Evolutionary conservation across 2,888 invertebrate genomes (phyloP), one percentile per base, ranked within the genome.

Genomic region (Parnassius glacialis): DNA sequence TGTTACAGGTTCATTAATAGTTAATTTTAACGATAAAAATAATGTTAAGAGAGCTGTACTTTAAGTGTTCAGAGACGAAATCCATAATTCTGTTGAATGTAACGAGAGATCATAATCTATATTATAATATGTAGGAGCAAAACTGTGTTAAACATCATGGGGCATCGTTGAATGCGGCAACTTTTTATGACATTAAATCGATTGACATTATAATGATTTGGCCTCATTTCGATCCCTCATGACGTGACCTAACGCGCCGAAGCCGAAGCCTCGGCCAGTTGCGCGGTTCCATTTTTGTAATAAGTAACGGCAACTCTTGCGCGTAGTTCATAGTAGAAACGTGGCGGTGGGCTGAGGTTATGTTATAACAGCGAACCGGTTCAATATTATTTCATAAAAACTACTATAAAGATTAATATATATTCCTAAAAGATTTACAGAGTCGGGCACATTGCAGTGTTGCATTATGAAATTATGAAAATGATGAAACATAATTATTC

Each of bases 1-100:
- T 90, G 90, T 91, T 91, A 88, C 90, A 91, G 90, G 90, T 91
- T 90, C 89, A 90, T 90, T 90, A 90, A 90, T 87, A 84, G 83
- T 82, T 89, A 89, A 90, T 81, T 84, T 83, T 82, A 84, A 83
- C 76, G 77, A 83, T 86, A 86, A 81, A 85, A 53, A 59, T 89
- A 90, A 87, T 87, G 79, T 87, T 90, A 90, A 64, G 63, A 90
- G 89, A 89, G 87, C 87, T 88, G 90, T 91, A 90, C 90, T 91
- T 90, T 91, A 90, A 90, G 90, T 91, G 90, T 90, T 90, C 89
- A 88, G 89, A 89, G 89, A 87, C 84, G 81, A 83, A 79, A 83
- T 83, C 76, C 83, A 81, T 80, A 85, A 81, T 84, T 81, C 78
- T 81, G 84, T 88, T 83, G 75, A 81, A 80, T 85, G 89, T 86